A percentile compares a stretch with the other conserved stretches of the same genome.
These are phyloP conservation scores for Sebastes kiyomatsui DNA, from an alignment of 2,797 vertebrate species.

Conservation along the genomic window DNA sequence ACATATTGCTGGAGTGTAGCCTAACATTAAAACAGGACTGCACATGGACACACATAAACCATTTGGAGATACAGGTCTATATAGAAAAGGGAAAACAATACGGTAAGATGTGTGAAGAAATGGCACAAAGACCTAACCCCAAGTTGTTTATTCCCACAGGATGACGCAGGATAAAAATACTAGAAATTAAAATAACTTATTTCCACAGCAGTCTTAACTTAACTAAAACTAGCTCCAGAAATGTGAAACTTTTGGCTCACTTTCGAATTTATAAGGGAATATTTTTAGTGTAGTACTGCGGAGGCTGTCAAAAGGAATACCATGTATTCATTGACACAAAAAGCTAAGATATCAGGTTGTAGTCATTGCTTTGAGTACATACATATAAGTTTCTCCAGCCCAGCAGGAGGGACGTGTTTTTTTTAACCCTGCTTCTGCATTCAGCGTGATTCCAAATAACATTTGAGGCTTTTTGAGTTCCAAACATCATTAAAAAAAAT, in stretches of 20 bases:
- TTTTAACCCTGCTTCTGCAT: slow-evolving; percentile 23
- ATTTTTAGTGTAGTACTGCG: not conserved
- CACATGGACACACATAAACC: not conserved
- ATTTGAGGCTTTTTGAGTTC: slow-evolving; percentile 23
- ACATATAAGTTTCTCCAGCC: not conserved
- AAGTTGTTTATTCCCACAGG: not conserved
- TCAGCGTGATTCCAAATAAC: slow-evolving; percentile 16
- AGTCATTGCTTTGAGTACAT: not conserved
- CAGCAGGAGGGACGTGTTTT: slow-evolving; percentile 12
- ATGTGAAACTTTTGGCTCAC: not conserved
- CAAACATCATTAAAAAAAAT: slow-evolving; percentile 9
- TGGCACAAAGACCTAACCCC: not conserved
- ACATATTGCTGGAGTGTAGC: not conserved
- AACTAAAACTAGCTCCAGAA: not conserved
- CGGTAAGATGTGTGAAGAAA: not conserved
- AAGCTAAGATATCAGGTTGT: not conserved
- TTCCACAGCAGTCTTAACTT: not conserved
- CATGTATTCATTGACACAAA: not conserved
- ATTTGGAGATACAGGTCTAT: not conserved
- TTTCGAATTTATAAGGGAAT: not conserved
- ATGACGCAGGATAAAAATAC: not conserved
- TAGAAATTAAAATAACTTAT: not conserved
- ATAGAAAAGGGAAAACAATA: not conserved
- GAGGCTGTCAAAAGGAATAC: not conserved
- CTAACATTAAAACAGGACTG: no score